These are phyloP conservation scores for Tapirus indicus DNA, from an alignment of 2,797 vertebrate genomes.

Conservation along the genomic window DNA sequence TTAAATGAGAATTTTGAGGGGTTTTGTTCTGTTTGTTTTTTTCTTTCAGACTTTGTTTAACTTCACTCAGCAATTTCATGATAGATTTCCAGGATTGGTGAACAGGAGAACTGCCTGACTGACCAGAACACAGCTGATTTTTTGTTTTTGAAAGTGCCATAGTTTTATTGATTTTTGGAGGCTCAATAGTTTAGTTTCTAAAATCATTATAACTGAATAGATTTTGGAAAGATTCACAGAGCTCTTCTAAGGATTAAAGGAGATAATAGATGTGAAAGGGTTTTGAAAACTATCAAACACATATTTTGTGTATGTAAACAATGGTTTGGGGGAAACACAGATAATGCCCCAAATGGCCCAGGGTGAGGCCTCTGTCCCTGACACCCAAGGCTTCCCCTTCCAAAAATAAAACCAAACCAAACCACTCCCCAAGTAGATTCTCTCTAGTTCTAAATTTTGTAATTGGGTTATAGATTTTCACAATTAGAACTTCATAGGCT, in stretches of 20 bases:
- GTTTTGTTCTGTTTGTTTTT: background rate
- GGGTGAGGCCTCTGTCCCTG: background rate
- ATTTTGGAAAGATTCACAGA: conserved; percentile 27
- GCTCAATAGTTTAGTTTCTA: conserved; percentile 42
- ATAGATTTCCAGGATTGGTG: background rate
- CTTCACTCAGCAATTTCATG: background rate
- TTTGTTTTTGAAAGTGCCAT: background rate
- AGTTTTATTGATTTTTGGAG: conserved; percentile 30
- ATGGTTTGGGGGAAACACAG: background rate
- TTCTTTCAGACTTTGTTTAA: background rate
- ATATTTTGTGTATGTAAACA: background rate
- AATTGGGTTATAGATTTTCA: background rate
- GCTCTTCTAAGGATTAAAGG: background rate
- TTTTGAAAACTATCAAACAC: background rate
- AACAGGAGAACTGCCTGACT: background rate
- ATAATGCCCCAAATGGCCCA: background rate
- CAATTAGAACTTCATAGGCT: background rate
- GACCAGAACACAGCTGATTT: background rate
- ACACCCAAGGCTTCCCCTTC: fast-evolving
- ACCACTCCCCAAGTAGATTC: background rate
- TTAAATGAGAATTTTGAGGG: background rate
- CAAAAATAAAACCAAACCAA: background rate
- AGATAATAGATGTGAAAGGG: background rate
- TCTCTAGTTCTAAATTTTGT: background rate
- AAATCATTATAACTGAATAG: background rate